Conservation (phyloP, 2,888 invertebrate genomes). For the Mythimna lalbum region DNA sequence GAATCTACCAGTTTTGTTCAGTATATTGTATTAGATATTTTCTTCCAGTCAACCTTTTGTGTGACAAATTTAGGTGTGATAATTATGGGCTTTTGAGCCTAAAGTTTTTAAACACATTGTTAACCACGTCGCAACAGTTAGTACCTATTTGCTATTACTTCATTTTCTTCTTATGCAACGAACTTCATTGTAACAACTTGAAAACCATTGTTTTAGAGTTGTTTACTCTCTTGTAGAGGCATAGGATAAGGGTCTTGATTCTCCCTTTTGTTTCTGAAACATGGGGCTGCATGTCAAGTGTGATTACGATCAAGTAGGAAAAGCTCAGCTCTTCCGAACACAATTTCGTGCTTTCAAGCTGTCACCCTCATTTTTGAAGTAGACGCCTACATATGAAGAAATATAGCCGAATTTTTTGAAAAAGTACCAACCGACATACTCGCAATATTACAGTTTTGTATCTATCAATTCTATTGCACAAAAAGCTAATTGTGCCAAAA, state of each 20-base stretch:
- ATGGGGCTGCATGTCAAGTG: slow-evolving; percentile 27
- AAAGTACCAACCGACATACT: neutral
- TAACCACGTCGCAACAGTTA: neutral
- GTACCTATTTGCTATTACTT: neutral
- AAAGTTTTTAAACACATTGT: neutral
- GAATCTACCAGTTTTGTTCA: too few relatives aligned
- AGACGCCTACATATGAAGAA: neutral
- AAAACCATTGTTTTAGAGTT: neutral
- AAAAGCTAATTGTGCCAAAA: too few relatives aligned
- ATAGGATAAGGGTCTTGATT: slow-evolving; percentile 20
- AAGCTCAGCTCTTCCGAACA: slow-evolving; percentile 32
- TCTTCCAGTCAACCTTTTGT: too few relatives aligned
- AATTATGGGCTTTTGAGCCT: too few relatives aligned
- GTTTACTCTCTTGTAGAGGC: neutral
- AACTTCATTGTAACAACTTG: neutral
- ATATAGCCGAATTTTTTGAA: neutral
- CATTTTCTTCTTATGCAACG: neutral
- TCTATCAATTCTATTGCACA: neutral
- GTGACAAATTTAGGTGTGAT: too few relatives aligned
- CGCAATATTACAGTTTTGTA: neutral
- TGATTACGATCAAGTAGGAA: slow-evolving; percentile 35
- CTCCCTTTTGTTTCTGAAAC: slow-evolving; percentile 25
- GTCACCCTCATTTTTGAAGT: slow-evolving; percentile 11
- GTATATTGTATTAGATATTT: too few relatives aligned
- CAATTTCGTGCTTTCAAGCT: neutral